Percentiles rank a stretch among this genome's conserved stretches.
These are phyloP conservation scores for Enteromius afrohamiltoni DNA, from an alignment of 2,797 vertebrate species.

Conservation along the genomic window DNA sequence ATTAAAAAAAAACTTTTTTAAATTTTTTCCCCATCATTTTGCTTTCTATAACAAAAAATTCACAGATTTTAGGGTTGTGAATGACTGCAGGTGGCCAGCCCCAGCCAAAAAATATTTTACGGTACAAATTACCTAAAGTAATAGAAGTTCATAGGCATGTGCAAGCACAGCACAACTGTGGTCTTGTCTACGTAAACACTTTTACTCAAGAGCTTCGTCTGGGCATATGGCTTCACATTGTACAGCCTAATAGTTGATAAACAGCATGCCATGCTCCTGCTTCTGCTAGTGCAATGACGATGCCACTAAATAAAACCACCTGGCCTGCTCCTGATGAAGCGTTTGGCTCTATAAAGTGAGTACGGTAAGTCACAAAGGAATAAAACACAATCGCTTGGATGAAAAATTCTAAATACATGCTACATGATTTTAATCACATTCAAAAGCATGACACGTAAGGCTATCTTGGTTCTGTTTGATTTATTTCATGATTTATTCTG, in stretches of 20 bases:
- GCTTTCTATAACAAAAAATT: not conserved
- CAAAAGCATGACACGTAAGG: not conserved
- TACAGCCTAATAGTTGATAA: constrained; percentile 19
- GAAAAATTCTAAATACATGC: not conserved
- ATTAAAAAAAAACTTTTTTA: no score
- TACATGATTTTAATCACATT: not conserved
- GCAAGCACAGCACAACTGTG: constrained; percentile 29
- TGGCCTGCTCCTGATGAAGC: constrained; percentile 2
- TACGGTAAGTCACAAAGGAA: not conserved
- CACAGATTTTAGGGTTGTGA: not conserved
- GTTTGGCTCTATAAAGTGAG: not conserved
- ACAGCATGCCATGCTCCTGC: not conserved
- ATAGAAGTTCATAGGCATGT: constrained; percentile 22
- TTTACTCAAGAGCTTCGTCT: constrained; percentile 33
- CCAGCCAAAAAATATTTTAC: constrained; percentile 22
- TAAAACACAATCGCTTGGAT: not conserved
- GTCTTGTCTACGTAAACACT: constrained; percentile 36
- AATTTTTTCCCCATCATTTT: not conserved
- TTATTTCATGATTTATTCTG: not conserved
- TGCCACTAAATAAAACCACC: constrained; percentile 28
- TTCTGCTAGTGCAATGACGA: constrained; percentile 18
- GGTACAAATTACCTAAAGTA: constrained; percentile 23
- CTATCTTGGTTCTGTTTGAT: constrained; percentile 2
- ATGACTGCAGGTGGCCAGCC: not conserved
- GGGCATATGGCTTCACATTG: constrained; percentile 26